phyloP scores from a whole-genome alignment of 2,113 vertebrate genomes.

The Menura novaehollandiae region DNA sequence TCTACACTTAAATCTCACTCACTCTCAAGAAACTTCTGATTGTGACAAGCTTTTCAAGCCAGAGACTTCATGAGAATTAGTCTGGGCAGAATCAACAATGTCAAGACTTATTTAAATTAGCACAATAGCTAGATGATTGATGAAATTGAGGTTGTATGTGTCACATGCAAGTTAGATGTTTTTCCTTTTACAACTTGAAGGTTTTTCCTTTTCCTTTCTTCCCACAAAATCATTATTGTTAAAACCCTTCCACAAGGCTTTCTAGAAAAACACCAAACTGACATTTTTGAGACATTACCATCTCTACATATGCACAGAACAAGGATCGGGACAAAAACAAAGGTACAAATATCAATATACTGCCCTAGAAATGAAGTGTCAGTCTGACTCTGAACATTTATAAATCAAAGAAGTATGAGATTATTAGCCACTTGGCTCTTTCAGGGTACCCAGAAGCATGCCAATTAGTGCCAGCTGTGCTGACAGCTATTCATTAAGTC shows the following conservation, averaged over 20 bases:
- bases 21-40: background rate
- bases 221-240: background rate
- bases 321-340: background rate
- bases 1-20: background rate
- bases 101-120: background rate
- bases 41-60: background rate
- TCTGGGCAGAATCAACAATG: background rate
- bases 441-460: constrained; percentile 4
- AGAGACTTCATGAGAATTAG: background rate
- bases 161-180: accelerated
- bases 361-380: constrained; percentile 8
- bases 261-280: background rate
- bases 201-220: background rate
- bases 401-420: constrained; percentile 30
- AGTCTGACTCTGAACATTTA: constrained; percentile 1
- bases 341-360: background rate
- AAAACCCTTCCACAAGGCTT: background rate
- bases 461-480: constrained; percentile 34
- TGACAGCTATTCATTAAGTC: constrained; percentile 44
- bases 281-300: background rate
- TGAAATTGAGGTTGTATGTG: background rate
- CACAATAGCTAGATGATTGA: background rate
- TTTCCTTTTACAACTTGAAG: background rate
- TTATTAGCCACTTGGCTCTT: background rate
- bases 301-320: background rate